Evolutionary conservation across 2,113 vertebrate genomes (phyloP).

Genomic region (Seriola rivoliana): DNA sequence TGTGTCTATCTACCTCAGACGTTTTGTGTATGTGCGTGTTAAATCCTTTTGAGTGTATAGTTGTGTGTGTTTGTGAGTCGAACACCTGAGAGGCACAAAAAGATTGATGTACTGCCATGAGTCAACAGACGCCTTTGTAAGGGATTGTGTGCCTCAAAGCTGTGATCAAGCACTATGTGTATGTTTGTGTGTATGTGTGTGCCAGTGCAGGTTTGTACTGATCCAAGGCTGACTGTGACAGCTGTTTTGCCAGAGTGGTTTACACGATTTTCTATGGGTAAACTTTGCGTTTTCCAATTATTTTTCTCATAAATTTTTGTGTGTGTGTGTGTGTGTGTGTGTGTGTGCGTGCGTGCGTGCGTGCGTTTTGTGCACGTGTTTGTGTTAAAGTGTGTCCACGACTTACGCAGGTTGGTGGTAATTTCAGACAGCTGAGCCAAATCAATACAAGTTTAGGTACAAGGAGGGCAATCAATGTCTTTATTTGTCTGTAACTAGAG

Average conservation of each 20-base stretch:
- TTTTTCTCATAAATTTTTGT: slow-evolving; percentile 14
- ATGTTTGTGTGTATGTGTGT: neutral
- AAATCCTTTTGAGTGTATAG: slow-evolving; percentile 1
- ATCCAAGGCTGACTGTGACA: slow-evolving; percentile 30
- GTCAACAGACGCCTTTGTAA: slow-evolving; percentile 45
- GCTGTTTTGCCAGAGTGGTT: slow-evolving; percentile 30
- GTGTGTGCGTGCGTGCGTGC: neutral
- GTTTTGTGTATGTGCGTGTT: neutral
- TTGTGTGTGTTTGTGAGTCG: slow-evolving; percentile 9
- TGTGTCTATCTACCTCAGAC: neutral
- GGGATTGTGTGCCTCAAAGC: slow-evolving; percentile 47
- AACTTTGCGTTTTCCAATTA: slow-evolving; percentile 10
- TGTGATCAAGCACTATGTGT: slow-evolving; percentile 34
- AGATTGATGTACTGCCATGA: slow-evolving; percentile 63
- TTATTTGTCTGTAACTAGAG: slow-evolving; percentile 57
- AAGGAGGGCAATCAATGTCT: slow-evolving; percentile 57
- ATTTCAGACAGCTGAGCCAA: slow-evolving; percentile 54
- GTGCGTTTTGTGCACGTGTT: neutral
- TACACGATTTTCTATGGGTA: slow-evolving; percentile 8
- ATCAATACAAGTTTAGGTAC: slow-evolving; percentile 61
- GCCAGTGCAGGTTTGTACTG: slow-evolving; percentile 1
- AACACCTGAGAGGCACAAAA: slow-evolving; percentile 58
- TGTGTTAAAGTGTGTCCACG: slow-evolving; percentile 7
- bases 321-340: neutral
- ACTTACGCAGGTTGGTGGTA: slow-evolving; percentile 16